These are phyloP conservation scores for human DNA, from an alignment of 2,113 vertebrate species.

Conservation along the genomic window DNA sequence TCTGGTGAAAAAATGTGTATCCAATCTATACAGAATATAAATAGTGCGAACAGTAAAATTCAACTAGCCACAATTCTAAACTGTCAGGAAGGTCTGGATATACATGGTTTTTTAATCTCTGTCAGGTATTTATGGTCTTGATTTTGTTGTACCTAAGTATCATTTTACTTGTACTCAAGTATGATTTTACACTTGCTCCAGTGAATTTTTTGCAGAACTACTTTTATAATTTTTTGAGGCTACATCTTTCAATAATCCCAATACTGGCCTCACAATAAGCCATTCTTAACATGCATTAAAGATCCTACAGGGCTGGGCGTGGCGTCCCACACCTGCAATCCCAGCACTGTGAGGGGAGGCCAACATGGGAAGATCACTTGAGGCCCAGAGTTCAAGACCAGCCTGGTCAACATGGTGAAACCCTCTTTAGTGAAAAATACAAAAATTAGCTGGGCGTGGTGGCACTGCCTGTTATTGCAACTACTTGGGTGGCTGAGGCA, in stretches of 20 bases:
- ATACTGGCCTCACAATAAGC: not conserved
- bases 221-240: not conserved
- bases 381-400: too few species aligned
- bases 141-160: not conserved
- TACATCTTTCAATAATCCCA: not conserved
- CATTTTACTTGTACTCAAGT: not conserved
- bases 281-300: not conserved
- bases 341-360: too few species aligned
- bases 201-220: not conserved
- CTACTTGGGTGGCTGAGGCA: too few species aligned
- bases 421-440: too few species aligned
- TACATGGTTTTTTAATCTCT: not conserved
- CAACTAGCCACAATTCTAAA: not conserved
- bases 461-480: too few species aligned
- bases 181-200: not conserved
- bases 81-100: not conserved
- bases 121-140: not conserved
- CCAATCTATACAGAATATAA: not conserved
- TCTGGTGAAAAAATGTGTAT: not conserved
- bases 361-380: too few species aligned
- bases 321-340: too few species aligned
- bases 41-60: not conserved
- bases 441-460: too few species aligned
- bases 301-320: not conserved
- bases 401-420: too few species aligned